Conservation (phyloP, 2,797 vertebrate genomes). For the Sylvilagus floridanus region DNA sequence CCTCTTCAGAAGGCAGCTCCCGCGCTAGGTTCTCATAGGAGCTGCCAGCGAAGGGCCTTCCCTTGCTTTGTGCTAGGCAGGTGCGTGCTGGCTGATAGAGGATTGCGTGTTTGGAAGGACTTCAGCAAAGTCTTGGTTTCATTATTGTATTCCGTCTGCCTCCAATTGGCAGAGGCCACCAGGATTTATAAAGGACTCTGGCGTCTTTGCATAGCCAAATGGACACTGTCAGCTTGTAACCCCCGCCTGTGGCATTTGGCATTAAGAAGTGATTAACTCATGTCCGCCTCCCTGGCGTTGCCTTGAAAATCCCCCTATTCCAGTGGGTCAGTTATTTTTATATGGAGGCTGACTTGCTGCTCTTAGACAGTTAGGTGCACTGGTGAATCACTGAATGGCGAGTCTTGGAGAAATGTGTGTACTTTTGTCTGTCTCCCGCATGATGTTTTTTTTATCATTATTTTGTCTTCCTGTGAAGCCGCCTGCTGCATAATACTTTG, state of each 20-base stretch:
- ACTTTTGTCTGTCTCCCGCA: neutral
- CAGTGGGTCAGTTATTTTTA: neutral
- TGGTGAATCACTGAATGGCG: neutral
- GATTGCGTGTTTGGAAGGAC: neutral
- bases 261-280: constrained; percentile 41
- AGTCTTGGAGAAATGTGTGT: neutral
- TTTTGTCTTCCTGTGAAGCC: neutral
- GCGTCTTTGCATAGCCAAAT: neutral
- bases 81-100: neutral
- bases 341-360: neutral
- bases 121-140: neutral
- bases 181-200: neutral
- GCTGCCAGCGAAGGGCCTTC: neutral
- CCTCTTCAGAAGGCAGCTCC: neutral
- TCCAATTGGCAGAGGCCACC: constrained; percentile 3
- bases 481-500: neutral
- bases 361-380: neutral
- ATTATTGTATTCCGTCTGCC: constrained; percentile 3
- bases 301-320: constrained; percentile 1
- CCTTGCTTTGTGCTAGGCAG: neutral
- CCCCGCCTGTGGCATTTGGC: constrained; percentile 43
- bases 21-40: neutral
- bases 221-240: constrained; percentile 18
- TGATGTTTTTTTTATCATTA: neutral
- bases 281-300: constrained; percentile 4